These are phyloP conservation scores for Albula glossodonta DNA, from an alignment of 2,113 vertebrate genomes.

Conservation along the genomic window DNA sequence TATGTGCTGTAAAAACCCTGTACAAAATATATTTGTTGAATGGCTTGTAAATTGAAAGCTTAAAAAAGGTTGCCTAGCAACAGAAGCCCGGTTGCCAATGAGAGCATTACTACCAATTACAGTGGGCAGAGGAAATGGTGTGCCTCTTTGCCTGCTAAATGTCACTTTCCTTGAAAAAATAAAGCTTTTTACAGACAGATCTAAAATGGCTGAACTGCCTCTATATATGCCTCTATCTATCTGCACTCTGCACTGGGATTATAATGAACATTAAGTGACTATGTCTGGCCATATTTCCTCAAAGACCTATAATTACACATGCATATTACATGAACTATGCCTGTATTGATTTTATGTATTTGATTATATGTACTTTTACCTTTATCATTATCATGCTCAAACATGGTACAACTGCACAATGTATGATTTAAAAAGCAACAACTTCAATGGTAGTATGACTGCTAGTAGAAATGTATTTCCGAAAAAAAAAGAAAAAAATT, in stretches of 20 bases:
- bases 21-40: slow-evolving; percentile 57
- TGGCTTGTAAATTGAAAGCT: slow-evolving; percentile 65
- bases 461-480: neutral
- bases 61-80: slow-evolving; percentile 66
- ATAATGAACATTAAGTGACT: too few species aligned
- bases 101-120: slow-evolving; percentile 64
- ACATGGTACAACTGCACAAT: neutral
- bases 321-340: too few species aligned
- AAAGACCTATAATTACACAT: too few species aligned
- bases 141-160: slow-evolving; percentile 43
- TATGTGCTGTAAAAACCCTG: slow-evolving; percentile 52
- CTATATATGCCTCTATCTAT: neutral
- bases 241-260: neutral
- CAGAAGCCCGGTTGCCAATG: slow-evolving; percentile 51
- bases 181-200: slow-evolving; percentile 34
- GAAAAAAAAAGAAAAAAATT: slow-evolving; percentile 42
- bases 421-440: neutral
- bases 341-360: neutral
- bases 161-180: slow-evolving; percentile 47
- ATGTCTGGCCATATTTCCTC: too few species aligned
- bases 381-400: neutral
- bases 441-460: neutral
- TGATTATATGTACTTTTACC: neutral
- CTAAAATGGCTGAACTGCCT: slow-evolving; percentile 20
- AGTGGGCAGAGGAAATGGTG: slow-evolving; percentile 46